A percentile compares a stretch with the other conserved stretches of the same genome.
Conservation (phyloP, 2,888 invertebrate genomes). For the Drepana falcataria region DNA sequence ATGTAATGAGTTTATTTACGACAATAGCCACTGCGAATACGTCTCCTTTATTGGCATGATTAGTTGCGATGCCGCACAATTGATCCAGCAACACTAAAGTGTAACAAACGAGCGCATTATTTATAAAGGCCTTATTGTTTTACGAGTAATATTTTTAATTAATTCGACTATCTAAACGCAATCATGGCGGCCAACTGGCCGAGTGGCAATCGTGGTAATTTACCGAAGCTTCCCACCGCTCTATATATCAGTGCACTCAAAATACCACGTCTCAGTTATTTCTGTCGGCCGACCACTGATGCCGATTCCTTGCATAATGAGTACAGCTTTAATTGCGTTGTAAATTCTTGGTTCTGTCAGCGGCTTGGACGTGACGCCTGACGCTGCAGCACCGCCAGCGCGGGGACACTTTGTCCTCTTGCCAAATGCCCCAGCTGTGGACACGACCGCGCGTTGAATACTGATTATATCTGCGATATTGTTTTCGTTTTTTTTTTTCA, state of each 20-base stretch:
- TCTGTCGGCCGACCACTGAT: constrained; percentile 27
- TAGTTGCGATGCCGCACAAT: constrained; percentile 46
- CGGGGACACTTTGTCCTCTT: constrained; percentile 49
- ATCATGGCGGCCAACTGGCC: constrained; percentile 35
- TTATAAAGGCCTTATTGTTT: constrained; percentile 36
- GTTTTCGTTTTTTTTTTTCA: constrained; percentile 67
- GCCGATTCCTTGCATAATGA: constrained; percentile 49
- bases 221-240: constrained; percentile 31
- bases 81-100: constrained; percentile 41
- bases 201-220: constrained; percentile 40
- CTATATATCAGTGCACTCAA: constrained; percentile 45
- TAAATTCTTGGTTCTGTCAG: constrained; percentile 45
- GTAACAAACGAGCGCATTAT: constrained; percentile 44
- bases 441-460: constrained; percentile 63
- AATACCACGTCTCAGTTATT: constrained; percentile 45
- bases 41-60: constrained; percentile 47
- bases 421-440: constrained; percentile 73
- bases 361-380: constrained; percentile 38
- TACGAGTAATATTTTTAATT: constrained; percentile 38
- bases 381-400: constrained; percentile 29
- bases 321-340: constrained; percentile 44
- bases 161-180: constrained; percentile 38
- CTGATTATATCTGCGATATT: constrained; percentile 69
- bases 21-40: constrained; percentile 36
- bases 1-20: constrained; percentile 59